Conservation (phyloP, 1,140 invertebrate genomes). For the Scaptodrosophila lebanonensis region DNA sequence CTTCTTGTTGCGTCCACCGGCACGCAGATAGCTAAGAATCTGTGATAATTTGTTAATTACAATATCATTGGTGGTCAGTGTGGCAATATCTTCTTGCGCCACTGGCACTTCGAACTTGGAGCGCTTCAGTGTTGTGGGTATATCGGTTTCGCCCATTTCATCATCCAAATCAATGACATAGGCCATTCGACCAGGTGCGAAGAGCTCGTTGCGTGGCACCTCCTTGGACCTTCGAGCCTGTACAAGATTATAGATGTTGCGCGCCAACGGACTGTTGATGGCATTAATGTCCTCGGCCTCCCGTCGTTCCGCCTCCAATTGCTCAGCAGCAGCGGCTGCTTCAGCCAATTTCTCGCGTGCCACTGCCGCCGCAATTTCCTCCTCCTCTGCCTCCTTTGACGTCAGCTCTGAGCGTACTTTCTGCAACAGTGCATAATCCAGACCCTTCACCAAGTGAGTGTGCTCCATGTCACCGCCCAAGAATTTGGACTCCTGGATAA, state of each 20-base stretch:
- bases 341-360: constrained; percentile 85
- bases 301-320: constrained; percentile 69
- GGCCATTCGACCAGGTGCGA: constrained; percentile 97
- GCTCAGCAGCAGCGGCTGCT: constrained; percentile 82
- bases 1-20: constrained; percentile 87
- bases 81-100: constrained; percentile 81
- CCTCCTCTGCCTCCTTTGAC: constrained; percentile 85
- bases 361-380: constrained; percentile 90
- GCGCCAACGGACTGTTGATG: constrained; percentile 88
- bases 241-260: constrained; percentile 85
- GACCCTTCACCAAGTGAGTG: constrained; percentile 99
- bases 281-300: constrained; percentile 83
- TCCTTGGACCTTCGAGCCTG: constrained; percentile 82
- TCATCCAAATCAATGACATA: constrained; percentile 96
- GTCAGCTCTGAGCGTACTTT: constrained; percentile 93
- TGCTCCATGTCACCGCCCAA: constrained; percentile 99
- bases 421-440: constrained; percentile 99
- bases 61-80: constrained; percentile 94
- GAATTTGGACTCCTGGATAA: constrained; percentile 99
- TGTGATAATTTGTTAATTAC: constrained; percentile 98
- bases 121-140: constrained; percentile 96
- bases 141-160: constrained; percentile 90
- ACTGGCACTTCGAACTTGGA: constrained; percentile 96
- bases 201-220: constrained; percentile 94
- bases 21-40: constrained; percentile 95